These are phyloP conservation scores for Macrotrachela quadricornifera DNA, from an alignment of 1,140 invertebrate species.

Conservation along the genomic window DNA sequence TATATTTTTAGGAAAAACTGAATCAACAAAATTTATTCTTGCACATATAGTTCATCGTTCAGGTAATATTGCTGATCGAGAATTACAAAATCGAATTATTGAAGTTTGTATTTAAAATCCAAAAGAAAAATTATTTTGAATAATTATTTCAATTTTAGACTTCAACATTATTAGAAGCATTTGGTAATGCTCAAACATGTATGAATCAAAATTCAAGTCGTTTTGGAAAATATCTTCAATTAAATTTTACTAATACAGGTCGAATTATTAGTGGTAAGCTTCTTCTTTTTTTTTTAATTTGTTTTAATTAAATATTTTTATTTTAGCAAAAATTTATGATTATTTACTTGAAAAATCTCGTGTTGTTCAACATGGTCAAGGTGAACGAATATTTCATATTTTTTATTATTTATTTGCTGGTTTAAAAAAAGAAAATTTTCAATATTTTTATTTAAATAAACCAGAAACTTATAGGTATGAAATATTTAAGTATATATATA, in stretches of 20 bases:
- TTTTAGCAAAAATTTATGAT: slow-evolving; percentile 22
- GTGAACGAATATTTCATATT: slow-evolving; percentile 80
- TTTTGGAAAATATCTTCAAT: slow-evolving; percentile 77
- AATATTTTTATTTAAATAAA: slow-evolving; percentile 3
- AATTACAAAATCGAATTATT: slow-evolving; percentile 8
- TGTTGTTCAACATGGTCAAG: slow-evolving; percentile 57
- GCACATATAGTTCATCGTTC: slow-evolving; percentile 16
- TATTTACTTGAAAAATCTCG: slow-evolving; percentile 66
- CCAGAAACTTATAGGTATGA: slow-evolving; percentile 2
- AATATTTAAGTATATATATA: too few relatives aligned
- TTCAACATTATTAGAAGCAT: slow-evolving; percentile 24
- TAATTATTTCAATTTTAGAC: not conserved
- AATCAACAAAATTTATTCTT: slow-evolving; percentile 19
- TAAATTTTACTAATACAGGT: slow-evolving; percentile 44
- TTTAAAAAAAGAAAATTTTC: slow-evolving; percentile 4
- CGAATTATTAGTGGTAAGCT: slow-evolving; percentile 46
- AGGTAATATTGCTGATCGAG: not conserved
- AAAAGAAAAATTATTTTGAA: not conserved
- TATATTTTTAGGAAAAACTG: slow-evolving; percentile 28
- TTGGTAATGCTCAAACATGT: slow-evolving; percentile 84
- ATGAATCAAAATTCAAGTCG: slow-evolving; percentile 88
- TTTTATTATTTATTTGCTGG: slow-evolving; percentile 63
- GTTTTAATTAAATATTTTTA: too few relatives aligned
- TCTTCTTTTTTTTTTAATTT: too few relatives aligned
- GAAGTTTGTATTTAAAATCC: not conserved